A percentile compares a stretch with the other conserved stretches of the same genome.
phyloP scores from a whole-genome alignment of 2,797 vertebrate species.

The Microcaecilia unicolor region DNA sequence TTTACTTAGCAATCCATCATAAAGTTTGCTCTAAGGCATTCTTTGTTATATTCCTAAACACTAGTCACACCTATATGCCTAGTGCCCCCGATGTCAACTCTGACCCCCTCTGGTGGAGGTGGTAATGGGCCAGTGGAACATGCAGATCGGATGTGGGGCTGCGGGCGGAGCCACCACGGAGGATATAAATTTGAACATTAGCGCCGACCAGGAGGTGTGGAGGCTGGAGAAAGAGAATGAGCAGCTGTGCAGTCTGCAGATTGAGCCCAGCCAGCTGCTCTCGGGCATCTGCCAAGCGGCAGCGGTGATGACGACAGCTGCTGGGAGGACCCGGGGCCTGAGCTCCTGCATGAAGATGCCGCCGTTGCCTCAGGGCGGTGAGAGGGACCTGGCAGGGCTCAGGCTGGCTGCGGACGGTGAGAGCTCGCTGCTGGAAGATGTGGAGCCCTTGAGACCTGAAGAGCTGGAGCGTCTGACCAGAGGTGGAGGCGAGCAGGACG shows the following conservation, averaged over 20 bases:
- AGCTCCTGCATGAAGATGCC: slow-evolving; percentile 38
- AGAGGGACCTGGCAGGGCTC: slow-evolving; percentile 29
- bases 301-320: not conserved
- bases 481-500: slow-evolving; percentile 75
- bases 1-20: too few relatives aligned
- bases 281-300: slow-evolving; percentile 7
- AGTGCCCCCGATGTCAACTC: too few relatives aligned
- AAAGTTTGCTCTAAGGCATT: too few relatives aligned
- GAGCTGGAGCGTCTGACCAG: slow-evolving; percentile 82
- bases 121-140: not conserved
- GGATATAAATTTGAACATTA: slow-evolving; percentile 90
- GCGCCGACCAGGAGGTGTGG: slow-evolving; percentile 92
- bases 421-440: slow-evolving; percentile 71
- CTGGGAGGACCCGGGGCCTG: slow-evolving; percentile 39
- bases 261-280: slow-evolving; percentile 29
- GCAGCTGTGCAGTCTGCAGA: slow-evolving; percentile 72
- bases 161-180: slow-evolving; percentile 64
- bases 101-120: too few relatives aligned
- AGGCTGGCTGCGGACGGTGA: slow-evolving; percentile 51
- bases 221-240: slow-evolving; percentile 96
- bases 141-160: too few relatives aligned
- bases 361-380: slow-evolving; percentile 26
- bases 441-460: slow-evolving; percentile 78
- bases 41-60: too few relatives aligned
- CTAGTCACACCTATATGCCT: too few relatives aligned